phyloP scores from a whole-genome alignment of 2,888 invertebrate species.

The Lasioglossum lativentre region DNA sequence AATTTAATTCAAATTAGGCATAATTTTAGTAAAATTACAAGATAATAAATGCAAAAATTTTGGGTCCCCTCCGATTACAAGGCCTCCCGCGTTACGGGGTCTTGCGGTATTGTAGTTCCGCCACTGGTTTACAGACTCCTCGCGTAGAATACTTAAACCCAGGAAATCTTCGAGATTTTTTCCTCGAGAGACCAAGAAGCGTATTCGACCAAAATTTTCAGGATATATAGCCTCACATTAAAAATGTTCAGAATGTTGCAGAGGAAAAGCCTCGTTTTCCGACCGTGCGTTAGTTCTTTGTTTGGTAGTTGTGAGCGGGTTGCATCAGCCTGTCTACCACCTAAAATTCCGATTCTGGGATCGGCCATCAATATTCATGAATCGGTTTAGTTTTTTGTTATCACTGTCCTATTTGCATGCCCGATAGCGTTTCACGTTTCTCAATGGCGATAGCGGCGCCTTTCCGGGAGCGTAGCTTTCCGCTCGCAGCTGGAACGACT shows the following conservation, averaged over 20 bases:
- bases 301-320: background rate
- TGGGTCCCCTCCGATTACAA: too few relatives aligned
- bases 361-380: slow-evolving; percentile 35
- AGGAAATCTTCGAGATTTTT: background rate
- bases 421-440: slow-evolving; percentile 5
- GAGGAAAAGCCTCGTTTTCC: background rate
- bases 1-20: too few relatives aligned
- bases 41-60: too few relatives aligned
- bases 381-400: background rate
- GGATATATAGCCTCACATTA: background rate
- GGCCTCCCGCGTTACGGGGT: too few relatives aligned
- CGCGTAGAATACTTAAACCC: too few relatives aligned
- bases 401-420: slow-evolving; percentile 29
- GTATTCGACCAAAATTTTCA: background rate
- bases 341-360: background rate
- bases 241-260: background rate
- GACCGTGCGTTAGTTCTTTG: background rate
- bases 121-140: too few relatives aligned
- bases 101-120: too few relatives aligned
- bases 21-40: too few relatives aligned
- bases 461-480: background rate
- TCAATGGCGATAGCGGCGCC: background rate
- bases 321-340: background rate
- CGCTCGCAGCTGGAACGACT: background rate
- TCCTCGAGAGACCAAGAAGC: too few relatives aligned